Conservation (phyloP, 1,140 invertebrate species). For the Bicyclus anynana region DNA sequence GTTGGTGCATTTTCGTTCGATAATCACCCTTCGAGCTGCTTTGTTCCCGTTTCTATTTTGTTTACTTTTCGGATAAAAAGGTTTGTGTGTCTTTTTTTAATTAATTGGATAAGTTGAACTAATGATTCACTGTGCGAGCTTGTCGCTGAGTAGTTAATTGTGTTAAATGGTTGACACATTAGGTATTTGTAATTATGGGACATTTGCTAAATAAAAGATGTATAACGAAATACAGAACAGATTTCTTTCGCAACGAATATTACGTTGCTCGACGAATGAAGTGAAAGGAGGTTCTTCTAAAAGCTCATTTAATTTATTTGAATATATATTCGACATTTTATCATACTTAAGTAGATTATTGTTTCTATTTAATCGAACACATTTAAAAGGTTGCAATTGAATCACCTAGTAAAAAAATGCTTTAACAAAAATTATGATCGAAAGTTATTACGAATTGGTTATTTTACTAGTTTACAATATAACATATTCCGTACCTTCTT, state of each 20-base stretch:
- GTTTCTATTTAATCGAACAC: too few species aligned
- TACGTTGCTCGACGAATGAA: background rate
- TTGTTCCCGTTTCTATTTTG: slow-evolving; percentile 35
- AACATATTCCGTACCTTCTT: too few species aligned
- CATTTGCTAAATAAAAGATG: background rate
- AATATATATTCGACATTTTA: too few species aligned
- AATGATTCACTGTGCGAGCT: background rate
- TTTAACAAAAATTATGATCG: too few species aligned
- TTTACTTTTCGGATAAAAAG: slow-evolving; percentile 37
- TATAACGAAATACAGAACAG: background rate
- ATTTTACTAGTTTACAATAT: too few species aligned
- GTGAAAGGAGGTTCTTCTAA: background rate
- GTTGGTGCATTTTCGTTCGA: slow-evolving; percentile 69
- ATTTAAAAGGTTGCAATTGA: too few species aligned
- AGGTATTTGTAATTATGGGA: background rate
- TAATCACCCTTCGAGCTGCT: slow-evolving; percentile 49
- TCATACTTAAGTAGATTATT: too few species aligned
- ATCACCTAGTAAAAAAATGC: too few species aligned
- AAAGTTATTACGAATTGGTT: too few species aligned
- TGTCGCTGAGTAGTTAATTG: background rate
- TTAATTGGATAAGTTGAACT: background rate
- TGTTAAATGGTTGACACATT: background rate
- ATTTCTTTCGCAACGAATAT: background rate
- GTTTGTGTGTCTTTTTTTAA: slow-evolving; percentile 25
- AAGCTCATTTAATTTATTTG: background rate